phyloP scores from a whole-genome alignment of 2,797 vertebrate genomes.

The Acestrorhynchus altus region DNA sequence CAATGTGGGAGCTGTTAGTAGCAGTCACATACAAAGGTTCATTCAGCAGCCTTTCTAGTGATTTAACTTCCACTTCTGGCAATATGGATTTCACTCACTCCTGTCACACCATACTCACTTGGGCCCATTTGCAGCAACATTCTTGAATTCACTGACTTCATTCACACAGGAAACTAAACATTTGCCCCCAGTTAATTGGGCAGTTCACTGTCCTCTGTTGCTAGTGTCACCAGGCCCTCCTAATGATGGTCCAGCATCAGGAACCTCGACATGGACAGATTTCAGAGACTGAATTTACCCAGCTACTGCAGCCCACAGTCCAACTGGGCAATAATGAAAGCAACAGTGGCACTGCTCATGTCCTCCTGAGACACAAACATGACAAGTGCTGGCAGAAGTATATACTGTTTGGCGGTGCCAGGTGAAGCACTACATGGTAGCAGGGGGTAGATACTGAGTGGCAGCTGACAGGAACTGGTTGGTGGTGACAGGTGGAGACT shows the following conservation, averaged over 20 bases:
- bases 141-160: not conserved
- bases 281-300: no score
- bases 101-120: not conserved
- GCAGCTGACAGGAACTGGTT: not conserved
- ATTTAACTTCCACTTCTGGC: not conserved
- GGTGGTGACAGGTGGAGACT: conserved; percentile 21
- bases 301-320: no score
- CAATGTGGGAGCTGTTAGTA: not conserved
- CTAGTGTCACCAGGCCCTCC: not conserved
- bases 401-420: no score
- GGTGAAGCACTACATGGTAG: no score
- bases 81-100: not conserved
- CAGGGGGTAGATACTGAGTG: conserved; percentile 1
- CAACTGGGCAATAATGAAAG: no score
- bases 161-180: not conserved
- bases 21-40: conserved; percentile 19
- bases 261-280: not conserved
- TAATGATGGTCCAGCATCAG: not conserved
- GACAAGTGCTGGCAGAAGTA: no score
- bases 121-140: conserved; percentile 8
- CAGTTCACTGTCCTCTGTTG: not conserved
- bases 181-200: not conserved
- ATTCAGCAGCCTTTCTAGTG: not conserved
- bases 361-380: no score
- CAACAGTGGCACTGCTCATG: no score